A percentile compares a stretch with the other conserved stretches of the same genome.
Evolutionary conservation across 64 coral and sea anemone species (phyloP).

Genomic region (Stichodactyla mertensii): DNA sequence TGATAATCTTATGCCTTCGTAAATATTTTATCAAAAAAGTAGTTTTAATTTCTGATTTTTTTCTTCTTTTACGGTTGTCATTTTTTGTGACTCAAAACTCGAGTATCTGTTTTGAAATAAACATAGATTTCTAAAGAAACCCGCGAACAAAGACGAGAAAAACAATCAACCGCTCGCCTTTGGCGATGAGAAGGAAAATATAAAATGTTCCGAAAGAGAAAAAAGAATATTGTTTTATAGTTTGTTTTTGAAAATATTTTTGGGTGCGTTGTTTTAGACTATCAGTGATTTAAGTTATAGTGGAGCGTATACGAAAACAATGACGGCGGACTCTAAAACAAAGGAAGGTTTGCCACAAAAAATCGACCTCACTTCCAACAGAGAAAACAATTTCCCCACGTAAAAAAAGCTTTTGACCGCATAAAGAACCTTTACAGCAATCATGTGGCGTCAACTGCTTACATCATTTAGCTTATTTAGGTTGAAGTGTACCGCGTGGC

Average conservation of each 20-base stretch:
- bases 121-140: neutral
- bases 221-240: neutral
- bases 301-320: neutral
- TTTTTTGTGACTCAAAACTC: constrained; percentile 6
- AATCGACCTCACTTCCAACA: constrained; percentile 13
- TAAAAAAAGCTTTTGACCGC: constrained; percentile 15
- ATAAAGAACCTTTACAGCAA: constrained; percentile 7
- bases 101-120: constrained; percentile 9
- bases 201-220: neutral
- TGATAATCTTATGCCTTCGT: neutral
- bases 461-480: constrained; percentile 61
- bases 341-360: constrained; percentile 5
- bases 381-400: constrained; percentile 12
- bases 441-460: constrained; percentile 34
- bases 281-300: constrained; percentile 15
- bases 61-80: neutral
- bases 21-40: constrained; percentile 30
- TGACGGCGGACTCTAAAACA: neutral
- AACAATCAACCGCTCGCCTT: neutral
- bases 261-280: constrained; percentile 1
- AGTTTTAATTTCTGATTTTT: neutral
- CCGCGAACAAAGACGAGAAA: neutral
- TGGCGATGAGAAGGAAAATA: neutral
- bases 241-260: neutral
- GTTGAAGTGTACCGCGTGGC: constrained; percentile 53